Evolutionary conservation across 1,140 invertebrate genomes (phyloP).

Genomic region (Cotesia vestalis): DNA sequence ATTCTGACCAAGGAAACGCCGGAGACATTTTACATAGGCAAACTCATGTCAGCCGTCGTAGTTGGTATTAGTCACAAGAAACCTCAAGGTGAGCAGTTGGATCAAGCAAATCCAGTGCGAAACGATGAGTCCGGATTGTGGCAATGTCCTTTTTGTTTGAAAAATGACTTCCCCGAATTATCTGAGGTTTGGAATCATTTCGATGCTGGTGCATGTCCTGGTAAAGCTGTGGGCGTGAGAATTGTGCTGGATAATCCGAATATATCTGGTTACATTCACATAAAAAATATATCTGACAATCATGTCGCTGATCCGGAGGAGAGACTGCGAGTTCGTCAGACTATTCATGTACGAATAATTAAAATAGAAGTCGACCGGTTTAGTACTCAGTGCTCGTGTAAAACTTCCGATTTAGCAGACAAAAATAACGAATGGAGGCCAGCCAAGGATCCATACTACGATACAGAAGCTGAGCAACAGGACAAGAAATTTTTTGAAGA

Average conservation of each 20-base stretch:
- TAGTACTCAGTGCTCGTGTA: conserved; percentile 92
- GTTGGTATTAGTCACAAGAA: conserved; percentile 83
- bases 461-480: conserved; percentile 84
- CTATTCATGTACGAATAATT: conserved; percentile 91
- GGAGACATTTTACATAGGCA: conserved; percentile 94
- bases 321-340: conserved; percentile 85
- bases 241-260: conserved; percentile 89
- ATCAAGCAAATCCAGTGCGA: conserved; percentile 93
- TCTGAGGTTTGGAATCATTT: conserved; percentile 99
- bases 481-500: conserved; percentile 84
- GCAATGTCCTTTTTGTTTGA: conserved; percentile 97
- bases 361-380: conserved; percentile 97
- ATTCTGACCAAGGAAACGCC: conserved; percentile 96
- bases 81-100: conserved; percentile 91
- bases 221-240: conserved; percentile 91
- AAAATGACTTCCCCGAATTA: conserved; percentile 94
- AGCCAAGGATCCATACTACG: conserved; percentile 90
- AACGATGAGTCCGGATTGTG: conserved; percentile 94
- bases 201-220: conserved; percentile 93
- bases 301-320: conserved; percentile 93
- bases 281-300: conserved; percentile 95
- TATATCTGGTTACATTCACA: conserved; percentile 92
- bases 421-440: conserved; percentile 92
- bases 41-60: conserved; percentile 82
- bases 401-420: conserved; percentile 91